Evolutionary conservation across 1,140 invertebrate genomes (phyloP).

Genomic region (Aphis gossypii): DNA sequence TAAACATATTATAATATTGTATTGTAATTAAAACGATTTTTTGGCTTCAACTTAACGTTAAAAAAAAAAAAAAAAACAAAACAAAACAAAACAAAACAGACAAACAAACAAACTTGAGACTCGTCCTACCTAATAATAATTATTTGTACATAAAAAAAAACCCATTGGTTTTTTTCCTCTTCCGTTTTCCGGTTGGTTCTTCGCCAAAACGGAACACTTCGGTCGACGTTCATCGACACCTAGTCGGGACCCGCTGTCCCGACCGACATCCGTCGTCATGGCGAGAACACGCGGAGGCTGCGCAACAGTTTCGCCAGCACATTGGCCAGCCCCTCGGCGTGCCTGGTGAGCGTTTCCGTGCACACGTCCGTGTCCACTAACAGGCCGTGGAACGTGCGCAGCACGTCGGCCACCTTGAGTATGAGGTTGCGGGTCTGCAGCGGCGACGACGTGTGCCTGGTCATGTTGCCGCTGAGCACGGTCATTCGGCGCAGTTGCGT

Average conservation of each 20-base stretch:
- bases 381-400: conserved; percentile 59
- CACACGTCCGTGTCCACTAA: conserved; percentile 64
- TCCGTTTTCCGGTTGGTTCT: neutral
- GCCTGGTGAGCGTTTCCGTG: conserved; percentile 72
- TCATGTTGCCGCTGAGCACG: conserved; percentile 74
- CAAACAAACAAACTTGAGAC: neutral
- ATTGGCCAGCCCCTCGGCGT: conserved; percentile 81
- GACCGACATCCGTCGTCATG: conserved; percentile 63
- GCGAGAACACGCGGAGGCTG: conserved; percentile 81
- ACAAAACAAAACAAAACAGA: neutral
- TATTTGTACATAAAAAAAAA: neutral
- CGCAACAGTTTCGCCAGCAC: conserved; percentile 81
- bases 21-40: conserved; percentile 40
- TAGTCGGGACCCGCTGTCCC: neutral
- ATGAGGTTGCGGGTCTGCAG: conserved; percentile 81
- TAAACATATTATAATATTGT: neutral
- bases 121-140: neutral
- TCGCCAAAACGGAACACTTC: neutral
- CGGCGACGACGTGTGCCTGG: conserved; percentile 77
- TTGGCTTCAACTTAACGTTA: conserved; percentile 19
- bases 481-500: conserved; percentile 73
- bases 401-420: conserved; percentile 70
- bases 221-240: neutral
- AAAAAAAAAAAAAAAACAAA: neutral
- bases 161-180: neutral